These are phyloP conservation scores for Thera obeliscata DNA, from an alignment of 2,888 invertebrate species.

Conservation along the genomic window DNA sequence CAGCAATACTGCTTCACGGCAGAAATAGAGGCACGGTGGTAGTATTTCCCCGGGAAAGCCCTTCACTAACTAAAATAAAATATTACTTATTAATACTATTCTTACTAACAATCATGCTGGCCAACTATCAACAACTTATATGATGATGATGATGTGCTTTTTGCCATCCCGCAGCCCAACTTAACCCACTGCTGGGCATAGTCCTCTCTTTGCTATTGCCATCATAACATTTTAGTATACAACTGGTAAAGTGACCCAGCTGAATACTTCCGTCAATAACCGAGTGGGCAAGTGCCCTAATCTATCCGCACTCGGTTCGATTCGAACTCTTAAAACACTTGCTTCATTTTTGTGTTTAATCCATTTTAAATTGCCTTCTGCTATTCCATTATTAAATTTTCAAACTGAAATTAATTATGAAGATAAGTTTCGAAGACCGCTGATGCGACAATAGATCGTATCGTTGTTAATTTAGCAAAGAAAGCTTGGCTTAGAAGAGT, in stretches of 20 bases:
- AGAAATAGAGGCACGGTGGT: too few species aligned
- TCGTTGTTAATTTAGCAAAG: slow-evolving; percentile 75
- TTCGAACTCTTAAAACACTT: slow-evolving; percentile 77
- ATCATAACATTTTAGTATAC: too few species aligned
- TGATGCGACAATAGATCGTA: slow-evolving; percentile 77
- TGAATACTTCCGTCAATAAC: slow-evolving; percentile 28
- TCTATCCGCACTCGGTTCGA: slow-evolving; percentile 76
- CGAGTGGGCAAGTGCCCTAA: slow-evolving; percentile 75
- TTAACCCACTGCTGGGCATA: too few species aligned
- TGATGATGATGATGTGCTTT: too few species aligned
- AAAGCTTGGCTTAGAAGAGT: slow-evolving; percentile 58
- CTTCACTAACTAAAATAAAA: too few species aligned
- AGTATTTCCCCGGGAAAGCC: too few species aligned
- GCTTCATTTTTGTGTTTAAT: slow-evolving; percentile 80
- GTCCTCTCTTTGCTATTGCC: too few species aligned
- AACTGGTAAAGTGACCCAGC: slow-evolving; percentile 15
- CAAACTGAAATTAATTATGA: slow-evolving; percentile 75
- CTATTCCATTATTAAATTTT: slow-evolving; percentile 72
- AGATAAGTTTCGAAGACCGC: slow-evolving; percentile 71
- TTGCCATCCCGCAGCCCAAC: too few species aligned
- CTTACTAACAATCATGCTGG: too few species aligned
- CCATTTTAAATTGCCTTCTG: slow-evolving; percentile 79
- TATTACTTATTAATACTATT: too few species aligned
- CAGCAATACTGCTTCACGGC: too few species aligned
- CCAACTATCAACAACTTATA: too few species aligned